A percentile compares a stretch with the other conserved stretches of the same genome.
These are phyloP conservation scores for Trididemnum clinides DNA, from an alignment of 23 tunicate genomes.

Conservation along the genomic window DNA sequence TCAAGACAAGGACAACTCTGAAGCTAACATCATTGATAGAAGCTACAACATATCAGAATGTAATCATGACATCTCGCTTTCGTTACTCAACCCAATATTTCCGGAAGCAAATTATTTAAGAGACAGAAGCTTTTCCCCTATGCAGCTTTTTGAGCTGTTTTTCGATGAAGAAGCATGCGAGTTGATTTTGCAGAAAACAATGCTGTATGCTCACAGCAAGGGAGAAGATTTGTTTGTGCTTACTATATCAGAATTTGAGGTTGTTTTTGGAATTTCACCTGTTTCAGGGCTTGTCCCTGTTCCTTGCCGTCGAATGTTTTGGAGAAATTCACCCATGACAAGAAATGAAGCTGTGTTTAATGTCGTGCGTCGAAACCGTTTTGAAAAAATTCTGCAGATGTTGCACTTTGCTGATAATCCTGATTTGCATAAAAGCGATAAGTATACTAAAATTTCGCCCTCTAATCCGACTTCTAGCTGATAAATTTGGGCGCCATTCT, in stretches of 20 bases:
- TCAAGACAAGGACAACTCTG: neutral
- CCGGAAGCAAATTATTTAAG: constrained; percentile 12
- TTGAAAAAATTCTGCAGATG: constrained; percentile 21
- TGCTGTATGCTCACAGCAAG: constrained; percentile 14
- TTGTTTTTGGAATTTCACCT: constrained; percentile 11
- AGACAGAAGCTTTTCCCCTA: neutral
- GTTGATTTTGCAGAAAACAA: constrained; percentile 2
- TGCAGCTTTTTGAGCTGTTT: constrained; percentile 6
- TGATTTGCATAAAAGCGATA: constrained; percentile 8
- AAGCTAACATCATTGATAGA: neutral
- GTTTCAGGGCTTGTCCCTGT: constrained; percentile 29
- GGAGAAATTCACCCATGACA: constrained; percentile 14
- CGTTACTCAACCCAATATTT: neutral
- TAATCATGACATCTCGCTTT: neutral
- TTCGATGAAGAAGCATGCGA: constrained; percentile 1
- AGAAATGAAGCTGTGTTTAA: constrained; percentile 16
- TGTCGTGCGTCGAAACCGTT: constrained; percentile 11
- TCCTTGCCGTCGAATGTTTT: neutral
- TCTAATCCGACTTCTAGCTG: neutral
- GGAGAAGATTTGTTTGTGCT: neutral
- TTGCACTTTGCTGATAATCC: constrained; percentile 16
- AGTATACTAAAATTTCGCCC: too few relatives aligned
- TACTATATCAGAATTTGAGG: neutral
- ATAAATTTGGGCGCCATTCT: constrained; percentile 14
- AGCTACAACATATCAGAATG: neutral